Base-by-base conservation (phyloP, 2,888 invertebrate genomes). In the Pollenia griseotomentosa region DNA sequence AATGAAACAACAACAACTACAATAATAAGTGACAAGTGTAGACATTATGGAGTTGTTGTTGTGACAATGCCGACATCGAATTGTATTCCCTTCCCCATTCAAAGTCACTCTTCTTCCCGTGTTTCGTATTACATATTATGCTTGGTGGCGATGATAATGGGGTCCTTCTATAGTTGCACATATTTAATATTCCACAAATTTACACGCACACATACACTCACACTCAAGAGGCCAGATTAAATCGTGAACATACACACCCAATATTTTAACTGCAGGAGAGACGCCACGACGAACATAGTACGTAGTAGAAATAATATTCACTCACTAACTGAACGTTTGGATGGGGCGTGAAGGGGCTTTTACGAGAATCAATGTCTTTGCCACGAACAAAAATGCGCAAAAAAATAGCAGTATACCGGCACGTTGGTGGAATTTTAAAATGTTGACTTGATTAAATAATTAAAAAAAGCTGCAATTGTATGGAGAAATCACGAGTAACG, bases 21-120 rank as follows among this genome's bases (percentile, higher is more conserved):
- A 77, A 82, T 61, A 73, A 48, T 16, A 85, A 73, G 46, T 86
- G 82, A 86, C 86, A 86, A 86, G 86, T 86, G 86, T 86, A 86
- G 86, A 83, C 82, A 83, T 79, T 74, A 82, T 73, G 77, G 59
- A 78, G 19, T 85, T 82, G 82, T 73, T 81, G 77, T 81, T 74
- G 68, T 73, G 68, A 86, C 82, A 73, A 73, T 48, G 68, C 78
- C 86, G 63, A 68, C 78, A 61, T 74, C 68, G 48, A 74, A 65
- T 74, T 71, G 61, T 79, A 59, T 74, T 79, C 23, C 16, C 61
- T 68, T 73, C 59, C 33, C 66, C 46, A 63, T 74, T 65, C 59
- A 75, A 85, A 65, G 63, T 71, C 16, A 77, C 16, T 75, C 42
- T 81, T 57, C 80, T 71, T 74, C 16, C 63, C 53, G 9, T 78